A percentile compares a stretch with the other conserved stretches of the same genome.
Evolutionary conservation across 2,888 invertebrate genomes (phyloP).

Genomic region (Apodemia zela): DNA sequence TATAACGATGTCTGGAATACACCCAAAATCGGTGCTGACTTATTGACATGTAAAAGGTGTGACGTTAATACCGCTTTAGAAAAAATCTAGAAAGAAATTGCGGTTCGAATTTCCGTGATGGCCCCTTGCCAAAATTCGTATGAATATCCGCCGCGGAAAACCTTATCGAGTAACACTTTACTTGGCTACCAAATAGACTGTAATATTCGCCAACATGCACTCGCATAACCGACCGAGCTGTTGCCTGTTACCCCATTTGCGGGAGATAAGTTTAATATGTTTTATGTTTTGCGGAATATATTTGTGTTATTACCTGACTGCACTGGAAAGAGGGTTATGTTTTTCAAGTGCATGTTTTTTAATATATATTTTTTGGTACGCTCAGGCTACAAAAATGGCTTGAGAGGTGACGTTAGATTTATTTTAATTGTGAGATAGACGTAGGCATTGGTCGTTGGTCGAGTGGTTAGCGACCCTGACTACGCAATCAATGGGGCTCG

Average conservation of each 20-base stretch:
- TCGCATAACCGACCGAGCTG: constrained; percentile 23
- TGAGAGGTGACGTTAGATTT: no score
- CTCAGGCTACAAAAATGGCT: no score
- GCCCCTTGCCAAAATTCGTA: constrained; percentile 34
- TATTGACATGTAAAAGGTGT: constrained; percentile 12
- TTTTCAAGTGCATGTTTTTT: no score
- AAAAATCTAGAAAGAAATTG: constrained; percentile 25
- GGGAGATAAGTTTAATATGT: constrained; percentile 22
- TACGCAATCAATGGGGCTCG: no score
- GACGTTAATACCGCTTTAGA: neutral
- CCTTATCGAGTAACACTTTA: constrained; percentile 33
- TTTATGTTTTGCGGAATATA: neutral
- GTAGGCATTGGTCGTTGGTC: no score
- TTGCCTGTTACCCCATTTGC: constrained; percentile 23
- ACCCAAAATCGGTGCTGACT: neutral
- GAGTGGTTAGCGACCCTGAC: no score
- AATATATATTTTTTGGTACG: no score
- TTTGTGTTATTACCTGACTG: no score
- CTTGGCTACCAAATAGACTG: constrained; percentile 30
- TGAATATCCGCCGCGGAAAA: constrained; percentile 32
- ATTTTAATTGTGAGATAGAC: no score
- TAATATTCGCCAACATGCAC: constrained; percentile 32
- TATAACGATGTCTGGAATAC: neutral
- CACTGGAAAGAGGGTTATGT: no score
- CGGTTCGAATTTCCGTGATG: constrained; percentile 29